These are phyloP conservation scores for Hydractinia echinata DNA, from an alignment of 30 jellyfish, hydroid and myxozoan species.

Conservation along the genomic window DNA sequence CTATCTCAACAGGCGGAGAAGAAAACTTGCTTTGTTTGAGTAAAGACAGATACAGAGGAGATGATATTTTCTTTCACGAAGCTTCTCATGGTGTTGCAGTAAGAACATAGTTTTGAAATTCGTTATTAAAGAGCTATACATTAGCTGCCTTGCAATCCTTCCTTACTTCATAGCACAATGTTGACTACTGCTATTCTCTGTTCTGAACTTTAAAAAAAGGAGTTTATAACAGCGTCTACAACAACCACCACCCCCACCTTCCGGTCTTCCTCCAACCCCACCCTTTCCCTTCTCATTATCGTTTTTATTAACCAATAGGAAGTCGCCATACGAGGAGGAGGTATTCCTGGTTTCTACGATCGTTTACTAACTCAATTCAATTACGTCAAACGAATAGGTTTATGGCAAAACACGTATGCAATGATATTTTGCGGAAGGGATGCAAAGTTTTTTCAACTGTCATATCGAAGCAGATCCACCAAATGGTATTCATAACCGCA, in stretches of 20 bases:
- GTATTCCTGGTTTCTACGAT: conserved; percentile 36
- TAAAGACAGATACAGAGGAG: conserved; percentile 64
- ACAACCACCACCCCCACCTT: too few species aligned
- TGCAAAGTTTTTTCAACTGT: conserved; percentile 56
- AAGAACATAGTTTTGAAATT: not conserved
- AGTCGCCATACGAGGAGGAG: conserved; percentile 56
- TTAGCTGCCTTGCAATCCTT: too few species aligned
- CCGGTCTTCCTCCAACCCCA: too few species aligned
- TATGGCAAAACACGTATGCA: conserved; percentile 51
- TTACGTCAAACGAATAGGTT: conserved; percentile 36
- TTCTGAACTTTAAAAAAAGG: too few species aligned
- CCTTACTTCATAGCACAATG: too few species aligned
- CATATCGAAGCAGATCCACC: conserved; percentile 55
- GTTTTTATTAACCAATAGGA: conserved; percentile 21
- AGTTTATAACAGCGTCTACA: too few species aligned
- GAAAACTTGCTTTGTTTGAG: conserved; percentile 73
- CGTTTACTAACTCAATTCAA: conserved; percentile 35
- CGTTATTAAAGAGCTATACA: too few species aligned
- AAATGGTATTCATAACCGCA: conserved; percentile 54
- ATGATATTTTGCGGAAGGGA: conserved; percentile 69
- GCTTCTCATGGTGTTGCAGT: conserved; percentile 77
- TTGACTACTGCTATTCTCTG: too few species aligned
- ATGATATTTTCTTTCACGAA: conserved; percentile 64
- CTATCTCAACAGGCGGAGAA: conserved; percentile 82
- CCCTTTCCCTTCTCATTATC: not conserved